Base-by-base conservation (phyloP, 2,113 vertebrate genomes). In the Sceloporus undulatus region DNA sequence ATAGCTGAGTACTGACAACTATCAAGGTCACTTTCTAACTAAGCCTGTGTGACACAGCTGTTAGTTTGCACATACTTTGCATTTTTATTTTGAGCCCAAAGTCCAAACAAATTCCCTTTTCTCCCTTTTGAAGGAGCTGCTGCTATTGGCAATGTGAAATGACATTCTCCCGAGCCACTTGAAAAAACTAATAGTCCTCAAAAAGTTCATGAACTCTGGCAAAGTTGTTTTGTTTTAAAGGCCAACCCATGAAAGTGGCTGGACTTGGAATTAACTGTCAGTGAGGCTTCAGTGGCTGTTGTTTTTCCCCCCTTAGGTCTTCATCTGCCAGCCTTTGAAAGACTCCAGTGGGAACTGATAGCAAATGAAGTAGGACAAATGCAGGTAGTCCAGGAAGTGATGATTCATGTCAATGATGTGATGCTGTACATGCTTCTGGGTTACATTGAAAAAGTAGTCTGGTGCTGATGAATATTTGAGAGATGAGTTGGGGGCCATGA, bases 131-230 rank as follows among this genome's bases (percentile, higher is more conserved):
- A 54, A 23, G 18, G 52, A 38, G 7, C 80, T 74, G 54, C 71
- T 65, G 27, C 25, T 65, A 19, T 34, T 75, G 29, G 79, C 79
- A 54, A 75, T 87, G 40, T 2, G 25, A 13, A 73, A 0, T 56
- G 48, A 56, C 16, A 21, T 84, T 29, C 29, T 78, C 59, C 40
- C 1, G 11, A 86, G 62, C 40, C 59, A 52, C 42, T 86, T 29
- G 68, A 71, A 65, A 76, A 34, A 81, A 25, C 48, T 38, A 19
- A 71, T 56, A n/a, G 25, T 59, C 5, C 83, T 75, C 21, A 7
- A 85, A 82, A 76, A 82, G 79, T 82, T 87, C 86, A 87, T 87
- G 79, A 87, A 82, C 86, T 82, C 82, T 27, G 29, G 14, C 56
- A 71, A n/a, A 54, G 27, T 29, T 79, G 27, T 16, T 13, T 79